Base-by-base conservation (phyloP, 2,888 invertebrate species). In the Tiliacea aurago region DNA sequence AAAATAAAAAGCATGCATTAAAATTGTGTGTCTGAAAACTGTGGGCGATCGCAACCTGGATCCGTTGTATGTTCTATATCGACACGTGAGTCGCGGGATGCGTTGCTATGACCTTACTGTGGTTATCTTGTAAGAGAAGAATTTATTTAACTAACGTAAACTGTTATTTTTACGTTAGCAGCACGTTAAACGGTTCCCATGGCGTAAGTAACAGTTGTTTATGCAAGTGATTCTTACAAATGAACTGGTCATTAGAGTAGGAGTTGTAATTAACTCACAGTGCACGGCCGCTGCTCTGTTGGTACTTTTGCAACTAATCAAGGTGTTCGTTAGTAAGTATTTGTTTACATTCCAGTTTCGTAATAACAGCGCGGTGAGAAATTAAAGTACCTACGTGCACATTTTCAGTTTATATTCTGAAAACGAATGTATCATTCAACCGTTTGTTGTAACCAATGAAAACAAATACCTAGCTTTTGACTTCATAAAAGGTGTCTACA, bases 1-100 rank as follows among this genome's bases (percentile, higher is more conserved):
- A 95, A 94, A 95, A 94, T 95, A 94, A 95, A 94, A 95, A 93
- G 91, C 94, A 92, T 94, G 93, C 94, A 94, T 94, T 93, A 93
- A 95, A 86, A 93, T 91, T 88, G 91, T 94, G 93, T 93, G 92
- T 92, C 90, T 90, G 90, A 85, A 87, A 85, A 81, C 83, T 84
- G 67, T 83, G 81, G 89, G 86, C 91, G 89, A 86, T 84, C 86
- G 88, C 88, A 88, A 87, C 86, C 91, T 91, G 93, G 93, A 93
- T 91, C 86, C 87, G 81, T 84, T 77, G 85, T 88, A 87, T 89
- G 88, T 88, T 86, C 85, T 80, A 84, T 75, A 83, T 78, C 84
- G 81, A 85, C 92, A 92, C 89, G 94, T 93, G 93, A 93, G 93
- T 92, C 76, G 74, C 72, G 70, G 69, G 71, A 72, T 77, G 76